These are phyloP conservation scores for Sitobion miscanthi DNA, from an alignment of 1,140 invertebrate species.

Conservation along the genomic window DNA sequence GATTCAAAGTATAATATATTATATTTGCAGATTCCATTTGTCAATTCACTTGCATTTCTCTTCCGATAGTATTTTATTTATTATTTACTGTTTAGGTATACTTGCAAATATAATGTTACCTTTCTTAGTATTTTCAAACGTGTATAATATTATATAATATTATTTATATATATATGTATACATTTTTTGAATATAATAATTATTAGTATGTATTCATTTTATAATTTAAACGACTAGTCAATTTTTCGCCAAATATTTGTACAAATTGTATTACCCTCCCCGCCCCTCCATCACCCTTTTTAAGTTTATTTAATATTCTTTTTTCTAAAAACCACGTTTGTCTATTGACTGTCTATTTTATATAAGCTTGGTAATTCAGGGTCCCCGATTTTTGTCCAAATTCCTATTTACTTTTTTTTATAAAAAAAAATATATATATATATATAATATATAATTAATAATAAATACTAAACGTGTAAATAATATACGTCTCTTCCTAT, in stretches of 20 bases:
- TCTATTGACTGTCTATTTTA: slow-evolving; percentile 56
- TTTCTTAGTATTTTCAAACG: slow-evolving; percentile 11
- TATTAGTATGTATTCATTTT: slow-evolving; percentile 45
- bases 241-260: slow-evolving; percentile 55
- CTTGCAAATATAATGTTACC: slow-evolving; percentile 42
- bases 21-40: slow-evolving; percentile 6
- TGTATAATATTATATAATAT: background rate
- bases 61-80: slow-evolving; percentile 27
- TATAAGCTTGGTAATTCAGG: slow-evolving; percentile 56
- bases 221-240: slow-evolving; percentile 53
- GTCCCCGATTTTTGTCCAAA: slow-evolving; percentile 56
- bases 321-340: slow-evolving; percentile 35
- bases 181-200: slow-evolving; percentile 5
- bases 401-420: slow-evolving; percentile 54
- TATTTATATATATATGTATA: background rate
- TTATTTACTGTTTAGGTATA: slow-evolving; percentile 13
- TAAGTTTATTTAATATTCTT: slow-evolving; percentile 1
- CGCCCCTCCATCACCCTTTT: background rate
- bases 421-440: background rate
- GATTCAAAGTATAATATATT: background rate
- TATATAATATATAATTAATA: slow-evolving; percentile 17
- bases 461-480: slow-evolving; percentile 14
- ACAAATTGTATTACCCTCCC: slow-evolving; percentile 47
- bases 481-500: slow-evolving; percentile 39
- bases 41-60: slow-evolving; percentile 51